Evolutionary conservation across 1,140 invertebrate genomes (phyloP), one percentile per base, ranked within the genome.

Genomic region (Hirudo medicinalis): DNA sequence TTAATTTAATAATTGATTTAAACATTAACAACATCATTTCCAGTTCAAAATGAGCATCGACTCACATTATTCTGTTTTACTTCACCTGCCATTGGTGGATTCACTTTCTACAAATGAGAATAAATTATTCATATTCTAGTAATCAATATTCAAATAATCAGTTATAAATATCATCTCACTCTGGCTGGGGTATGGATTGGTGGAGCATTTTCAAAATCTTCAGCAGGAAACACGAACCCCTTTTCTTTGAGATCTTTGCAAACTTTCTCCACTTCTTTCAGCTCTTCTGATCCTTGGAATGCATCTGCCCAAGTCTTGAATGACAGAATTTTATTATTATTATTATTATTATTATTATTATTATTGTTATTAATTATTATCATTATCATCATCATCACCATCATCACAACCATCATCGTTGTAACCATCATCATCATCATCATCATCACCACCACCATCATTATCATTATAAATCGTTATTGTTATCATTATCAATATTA

Each of bases 151-250:
- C 15, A 49, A 49, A 49, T 49, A 9, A 49, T 49, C 15, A 22
- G 54, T 54, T 54, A 49, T 22, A 19, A 68, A 29, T 15, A 68
- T 4, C 9, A 68, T 80, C 81, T 85, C 86, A 96, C 93, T 83
- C 92, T 87, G 80, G 94, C 90, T 72, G 95, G 95, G 74, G 95
- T 98, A 77, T 94, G 90, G 74, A 98, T 98, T 0, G 95, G 95
- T 43, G 92, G 94, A 87, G 94, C 90, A 19, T 90, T 86, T 81
- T 98, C 94, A 66, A 95, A 82, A 82, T 97, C 91, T 17, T 92
- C 92, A 85, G 92, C 89, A 17, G 96, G 96, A 82, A 99, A 99
- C 80, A 98, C 94, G 72, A 99, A 94, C 66, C 95, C 95, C 84
- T 98, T 98, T 66, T 87, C 86, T 78, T 91, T 90, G 11, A 99